Percentiles rank a stretch among this genome's conserved stretches.
Conservation (phyloP, 2,888 invertebrate species). For the Hipparchia sbordonii region DNA sequence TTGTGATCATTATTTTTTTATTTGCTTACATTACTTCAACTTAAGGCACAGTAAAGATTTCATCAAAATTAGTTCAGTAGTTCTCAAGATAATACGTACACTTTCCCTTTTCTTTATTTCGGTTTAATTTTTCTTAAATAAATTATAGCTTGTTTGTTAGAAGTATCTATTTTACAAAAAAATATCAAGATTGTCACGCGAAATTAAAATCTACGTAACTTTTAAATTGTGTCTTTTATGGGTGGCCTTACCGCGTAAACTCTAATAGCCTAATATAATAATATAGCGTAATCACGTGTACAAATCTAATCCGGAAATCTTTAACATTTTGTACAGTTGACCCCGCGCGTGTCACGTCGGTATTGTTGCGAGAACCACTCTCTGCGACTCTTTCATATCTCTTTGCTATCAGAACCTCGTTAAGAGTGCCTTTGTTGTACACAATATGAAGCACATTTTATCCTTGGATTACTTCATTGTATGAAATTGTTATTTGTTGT, state of each 20-base stretch:
- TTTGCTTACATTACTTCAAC: no score
- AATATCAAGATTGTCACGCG: no score
- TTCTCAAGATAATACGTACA: no score
- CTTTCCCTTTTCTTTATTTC: no score
- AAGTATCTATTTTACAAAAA: no score
- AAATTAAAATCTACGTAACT: no score
- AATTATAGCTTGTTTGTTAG: no score
- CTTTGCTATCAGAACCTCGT: conserved; percentile 3
- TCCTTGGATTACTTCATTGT: background rate
- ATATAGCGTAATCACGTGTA: conserved; percentile 2
- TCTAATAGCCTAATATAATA: background rate
- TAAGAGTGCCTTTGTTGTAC: conserved; percentile 5
- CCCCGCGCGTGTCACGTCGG: conserved; percentile 9
- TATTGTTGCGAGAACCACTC: conserved; percentile 11
- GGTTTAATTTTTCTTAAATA: no score
- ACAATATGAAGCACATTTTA: background rate
- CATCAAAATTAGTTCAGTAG: no score
- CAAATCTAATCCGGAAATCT: conserved; percentile 17
- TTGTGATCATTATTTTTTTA: no score
- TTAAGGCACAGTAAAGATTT: no score
- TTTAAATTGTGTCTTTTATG: background rate
- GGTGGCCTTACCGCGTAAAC: background rate
- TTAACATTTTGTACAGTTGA: conserved; percentile 11
- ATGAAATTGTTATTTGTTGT: background rate
- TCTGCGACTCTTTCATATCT: conserved; percentile 9